Evolutionary conservation across 1,140 invertebrate genomes (phyloP).

Genomic region (Mamestra configurata): DNA sequence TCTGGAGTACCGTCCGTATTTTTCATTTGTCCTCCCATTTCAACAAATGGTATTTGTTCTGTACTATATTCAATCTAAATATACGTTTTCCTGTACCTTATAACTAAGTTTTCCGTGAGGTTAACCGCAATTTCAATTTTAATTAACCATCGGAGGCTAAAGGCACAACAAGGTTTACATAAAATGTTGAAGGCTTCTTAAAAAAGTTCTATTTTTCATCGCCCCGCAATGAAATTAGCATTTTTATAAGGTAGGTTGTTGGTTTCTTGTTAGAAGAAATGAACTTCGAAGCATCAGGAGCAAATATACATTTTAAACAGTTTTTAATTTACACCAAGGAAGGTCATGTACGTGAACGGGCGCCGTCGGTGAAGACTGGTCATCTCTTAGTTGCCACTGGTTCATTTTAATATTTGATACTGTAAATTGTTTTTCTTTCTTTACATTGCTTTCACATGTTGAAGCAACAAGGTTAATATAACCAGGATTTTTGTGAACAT

Average conservation of each 20-base stretch:
- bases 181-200: background rate
- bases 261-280: slow-evolving; percentile 6
- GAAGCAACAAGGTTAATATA: too few species aligned
- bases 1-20: too few species aligned
- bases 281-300: background rate
- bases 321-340: background rate
- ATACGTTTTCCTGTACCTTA: slow-evolving; percentile 7
- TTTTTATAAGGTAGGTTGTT: slow-evolving; percentile 27
- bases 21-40: too few species aligned
- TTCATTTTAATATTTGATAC: too few species aligned
- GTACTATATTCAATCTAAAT: background rate
- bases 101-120: background rate
- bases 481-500: too few species aligned
- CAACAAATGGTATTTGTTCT: background rate
- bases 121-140: slow-evolving; percentile 30
- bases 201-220: slow-evolving; percentile 23
- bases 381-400: too few species aligned
- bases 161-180: slow-evolving; percentile 1
- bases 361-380: too few species aligned
- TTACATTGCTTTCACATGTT: too few species aligned
- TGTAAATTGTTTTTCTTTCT: too few species aligned
- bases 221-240: slow-evolving; percentile 24
- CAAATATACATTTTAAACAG: background rate
- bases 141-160: slow-evolving; percentile 18
- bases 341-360: too few species aligned